phyloP scores from a whole-genome alignment of 2,113 vertebrate species.

The Diadophis punctatus region DNA sequence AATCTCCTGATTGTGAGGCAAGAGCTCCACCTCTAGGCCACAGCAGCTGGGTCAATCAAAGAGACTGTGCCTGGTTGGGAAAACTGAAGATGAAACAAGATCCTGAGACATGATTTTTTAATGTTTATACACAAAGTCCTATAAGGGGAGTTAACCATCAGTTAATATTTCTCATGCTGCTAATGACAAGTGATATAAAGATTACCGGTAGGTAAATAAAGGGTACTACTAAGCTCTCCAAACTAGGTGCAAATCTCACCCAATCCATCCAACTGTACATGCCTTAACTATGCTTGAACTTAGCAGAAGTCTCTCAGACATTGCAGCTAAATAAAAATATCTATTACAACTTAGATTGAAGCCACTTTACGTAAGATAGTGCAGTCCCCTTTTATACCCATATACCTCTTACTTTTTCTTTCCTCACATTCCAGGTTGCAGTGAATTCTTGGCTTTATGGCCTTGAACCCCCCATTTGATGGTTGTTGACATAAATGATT shows the following conservation, averaged over 20 bases:
- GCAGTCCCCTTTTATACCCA: not conserved
- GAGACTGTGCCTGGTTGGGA: not conserved
- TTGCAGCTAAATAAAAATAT: not conserved
- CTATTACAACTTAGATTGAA: not conserved
- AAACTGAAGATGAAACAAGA: not conserved
- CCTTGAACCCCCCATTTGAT: not conserved
- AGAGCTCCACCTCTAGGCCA: no score
- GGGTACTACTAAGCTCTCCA: not conserved
- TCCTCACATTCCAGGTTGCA: not conserved
- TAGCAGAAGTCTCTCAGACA: not conserved
- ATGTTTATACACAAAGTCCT: not conserved
- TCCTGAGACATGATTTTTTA: not conserved
- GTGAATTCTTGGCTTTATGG: not conserved
- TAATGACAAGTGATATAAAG: not conserved
- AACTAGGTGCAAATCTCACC: not conserved
- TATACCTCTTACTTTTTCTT: not conserved
- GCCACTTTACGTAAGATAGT: not conserved
- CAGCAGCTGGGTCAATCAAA: no score
- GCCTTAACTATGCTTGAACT: not conserved
- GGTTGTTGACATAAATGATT: not conserved
- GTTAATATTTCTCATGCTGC: not conserved
- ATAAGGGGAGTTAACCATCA: not conserved
- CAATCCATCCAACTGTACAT: not conserved
- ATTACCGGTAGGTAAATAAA: not conserved
- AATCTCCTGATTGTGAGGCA: no score